Evolutionary conservation across 2,888 invertebrate species (phyloP), one percentile per base, ranked within the genome.

Genomic region (Acanthopleura granulata): DNA sequence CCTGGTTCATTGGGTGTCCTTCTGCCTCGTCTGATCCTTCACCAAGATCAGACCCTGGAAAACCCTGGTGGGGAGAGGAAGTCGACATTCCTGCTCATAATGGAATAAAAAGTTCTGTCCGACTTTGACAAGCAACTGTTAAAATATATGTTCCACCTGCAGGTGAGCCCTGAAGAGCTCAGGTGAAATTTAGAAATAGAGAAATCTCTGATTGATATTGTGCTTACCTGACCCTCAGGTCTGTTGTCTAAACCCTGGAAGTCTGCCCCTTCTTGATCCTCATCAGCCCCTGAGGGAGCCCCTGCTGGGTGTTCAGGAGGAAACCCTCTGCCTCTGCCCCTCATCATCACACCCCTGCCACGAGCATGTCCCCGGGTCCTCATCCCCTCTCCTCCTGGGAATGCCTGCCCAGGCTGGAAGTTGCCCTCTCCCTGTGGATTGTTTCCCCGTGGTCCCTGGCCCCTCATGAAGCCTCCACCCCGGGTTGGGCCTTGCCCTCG

Each of bases 1-100:
- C 72, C 74, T 77, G 15, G n/a, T n/a, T 57, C 61, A 30, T 25
- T 70, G 61, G 57, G 30, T 77, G 77, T 50, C 70, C 72, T 27
- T 57, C 25, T 66, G 66, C 30, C 62, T 40, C 40, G 3, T 40
- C 40, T 40, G 40, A 40, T 40, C 9, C 75, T 18, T 75, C 49
- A 27, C 49, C 22, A 9, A 50, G 74, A 29, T 69, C 75, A 29
- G 27, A 30, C 9, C 62, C 75, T 25, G 50, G 22, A 30, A 57
- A 69, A 69, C 40, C 40, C 40, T 40, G 40, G 9, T 3, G 9
- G 40, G 40, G 40, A 40, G 40, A 40, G 9, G 40, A 40, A 40
- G 40, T 6, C 4, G 40, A 40, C 40, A 40, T 6, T 40, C 40
- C 40, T 40, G 40, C 40, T 40, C 40, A 40, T 9, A n/a, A n/a